Base-by-base conservation (phyloP, 2,888 invertebrate species). In the Scrobipalpa atriplicella region DNA sequence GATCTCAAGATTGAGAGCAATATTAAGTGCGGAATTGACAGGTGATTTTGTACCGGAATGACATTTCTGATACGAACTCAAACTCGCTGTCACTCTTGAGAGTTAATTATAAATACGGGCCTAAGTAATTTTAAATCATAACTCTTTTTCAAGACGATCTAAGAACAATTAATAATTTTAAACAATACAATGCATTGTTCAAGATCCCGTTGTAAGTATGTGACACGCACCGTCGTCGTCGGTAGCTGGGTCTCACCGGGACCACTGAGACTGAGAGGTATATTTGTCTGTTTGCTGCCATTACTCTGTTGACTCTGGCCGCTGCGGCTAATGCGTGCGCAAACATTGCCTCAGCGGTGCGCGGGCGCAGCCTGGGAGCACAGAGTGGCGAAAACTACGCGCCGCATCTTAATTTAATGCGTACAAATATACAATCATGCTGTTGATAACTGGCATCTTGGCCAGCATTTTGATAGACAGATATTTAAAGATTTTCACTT, bases 251-350 rank as follows among this genome's bases (percentile, higher is more conserved):
- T 16, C 47, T 16, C 29, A 16, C 16, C n/a, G 47, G n/a, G 10
- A 11, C 13, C 13, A 13, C 43, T 3, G 13, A 43, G 13, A 43
- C 43, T 43, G 13, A 13, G 43, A 11, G 43, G 13, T 13, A 43
- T 13, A 13, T 13, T n/a, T 47, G 47, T 47, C 47, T 90, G 85
- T 91, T 91, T 90, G 87, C 87, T 80, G 87, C 56, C 56, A 56
- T 56, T 88, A 89, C 85, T 79, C 72, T 90, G 85, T 91, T 90
- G 85, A 56, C 56, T 19, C n/a, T 77, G 74, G 76, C 80, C 80
- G 78, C 80, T 75, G 75, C 83, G 81, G 82, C 88, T 92, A 92
- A 92, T 91, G 91, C 90, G 91, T 90, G 84, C 78, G 88, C 89
- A 90, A 91, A 91, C 87, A 90, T 60, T 65, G 71, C 71, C 43